Conservation (phyloP, 2,113 vertebrate species). For the Pipa parva region DNA sequence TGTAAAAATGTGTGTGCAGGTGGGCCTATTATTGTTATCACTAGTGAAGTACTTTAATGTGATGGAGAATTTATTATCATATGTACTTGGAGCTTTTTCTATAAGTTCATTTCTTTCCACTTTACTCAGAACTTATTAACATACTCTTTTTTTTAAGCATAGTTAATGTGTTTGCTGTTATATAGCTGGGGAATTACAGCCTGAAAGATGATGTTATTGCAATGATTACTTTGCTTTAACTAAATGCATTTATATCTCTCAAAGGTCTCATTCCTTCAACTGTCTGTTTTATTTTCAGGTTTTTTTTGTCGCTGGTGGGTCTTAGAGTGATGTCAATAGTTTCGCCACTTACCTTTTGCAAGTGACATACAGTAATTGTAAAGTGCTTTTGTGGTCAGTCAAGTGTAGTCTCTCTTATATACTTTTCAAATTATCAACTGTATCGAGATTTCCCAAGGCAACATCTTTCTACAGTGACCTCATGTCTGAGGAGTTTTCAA, state of each 20-base stretch:
- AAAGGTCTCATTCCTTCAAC: not conserved
- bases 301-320: not conserved
- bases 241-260: not conserved
- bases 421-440: not conserved
- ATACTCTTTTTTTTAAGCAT: not conserved
- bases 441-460: not conserved
- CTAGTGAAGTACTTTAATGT: not conserved
- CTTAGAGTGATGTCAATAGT: slow-evolving; percentile 1
- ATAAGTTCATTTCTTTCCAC: not conserved
- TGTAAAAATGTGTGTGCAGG: no score
- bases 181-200: not conserved
- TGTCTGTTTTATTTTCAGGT: not conserved
- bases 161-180: not conserved
- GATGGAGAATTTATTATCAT: not conserved
- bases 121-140: not conserved
- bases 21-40: not conserved
- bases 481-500: not conserved
- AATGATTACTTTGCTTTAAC: not conserved
- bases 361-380: slow-evolving; percentile 8
- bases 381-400: not conserved
- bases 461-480: slow-evolving; percentile 3
- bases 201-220: slow-evolving; percentile 2
- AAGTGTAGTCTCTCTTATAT: not conserved
- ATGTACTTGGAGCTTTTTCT: not conserved
- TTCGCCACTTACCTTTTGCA: not conserved